Base-by-base conservation (phyloP, 2,888 invertebrate genomes). In the Coelinius sp. region DNA sequence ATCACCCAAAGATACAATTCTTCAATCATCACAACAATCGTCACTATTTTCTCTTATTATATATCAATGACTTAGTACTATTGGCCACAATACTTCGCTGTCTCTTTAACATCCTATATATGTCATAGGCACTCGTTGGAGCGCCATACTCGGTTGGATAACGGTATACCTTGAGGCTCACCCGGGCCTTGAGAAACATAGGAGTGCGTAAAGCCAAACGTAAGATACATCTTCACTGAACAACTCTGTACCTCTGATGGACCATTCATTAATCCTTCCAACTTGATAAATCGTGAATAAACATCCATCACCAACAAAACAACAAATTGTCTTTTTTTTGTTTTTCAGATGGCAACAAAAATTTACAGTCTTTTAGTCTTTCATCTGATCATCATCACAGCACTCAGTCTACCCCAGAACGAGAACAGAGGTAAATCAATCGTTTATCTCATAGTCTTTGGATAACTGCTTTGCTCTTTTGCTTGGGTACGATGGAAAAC, bases 291-390 rank as follows among this genome's bases (percentile, higher is more conserved):
- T 49, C 41, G 46, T 20, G 1, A 20, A 49, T 8, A 49, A n/a
- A 10, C 6, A 20, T 2, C 17, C 17, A 6, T 6, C 20, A 49
- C 20, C 46, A 5, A 17, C 20, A 20, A n/a, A 5, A 41, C 7
- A n/a, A 12, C 31, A 31, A 31, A 31, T 31, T 31, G 5, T 3
- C 31, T n/a, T n/a, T n/a, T n/a, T n/a, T 25, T 70, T 75, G 77
- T 79, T 70, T 86, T 85, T 52, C 84, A 87, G 87, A 87, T 87
- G 87, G 79, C 81, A 82, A 79, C 22, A 22, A 27, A 14, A 5
- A 59, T 59, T 17, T 59, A 59, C 31, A 81, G 80, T 79, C 76
- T 82, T 75, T 77, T 85, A 69, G 76, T 86, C 77, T 78, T 80
- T 74, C 79, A 83, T 70, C 75, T 83, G 62, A 79, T 83, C 63